Base-by-base conservation (phyloP, 2,888 invertebrate species). In the Sinopyrophorus schimmeli region DNA sequence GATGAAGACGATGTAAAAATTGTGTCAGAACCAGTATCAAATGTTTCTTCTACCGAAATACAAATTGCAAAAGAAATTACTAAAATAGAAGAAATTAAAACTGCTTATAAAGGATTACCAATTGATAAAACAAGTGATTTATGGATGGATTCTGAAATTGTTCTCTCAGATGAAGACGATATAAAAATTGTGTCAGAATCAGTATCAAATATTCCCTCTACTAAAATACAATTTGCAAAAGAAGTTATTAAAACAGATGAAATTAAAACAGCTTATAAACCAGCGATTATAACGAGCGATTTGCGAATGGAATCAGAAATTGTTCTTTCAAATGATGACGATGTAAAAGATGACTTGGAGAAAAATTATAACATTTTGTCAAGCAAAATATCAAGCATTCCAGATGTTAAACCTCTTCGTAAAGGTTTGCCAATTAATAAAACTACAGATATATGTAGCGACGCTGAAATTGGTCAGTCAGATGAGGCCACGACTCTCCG, bases 261-360 rank as follows among this genome's bases (percentile, higher is more conserved):
- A 18, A 39, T 14, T 12, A 50, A 37, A 46, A 9, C 15, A 16
- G 26, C 37, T 14, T 55, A 55, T 18, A 53, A 7, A 9, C n/a
- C 24, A 53, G 32, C 52, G 57, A n/a, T 43, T 59, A 21, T 56
- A 3, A 23, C 34, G n/a, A 18, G 11, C 6, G 18, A 34, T 34
- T 34, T 42, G 20, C 42, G 48, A 42, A 42, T 48, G 48, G 35
- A 42, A 14, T 34, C 41, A 9, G 48, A 48, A 48, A 47, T 41
- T 14, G 37, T 42, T 10, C n/a, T 48, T 11, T 17, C 48, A n/a
- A 37, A 48, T 9, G 30, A 48, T 9, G 42, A 48, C n/a, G 21
- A 4, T 15, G 14, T n/a, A n/a, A n/a, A n/a, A n/a, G n/a, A n/a
- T n/a, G n/a, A n/a, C n/a, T n/a, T n/a, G n/a, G n/a, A n/a, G n/a